These are phyloP conservation scores for Sakesphorus luctuosus DNA, from an alignment of 2,113 vertebrate species.

Conservation along the genomic window DNA sequence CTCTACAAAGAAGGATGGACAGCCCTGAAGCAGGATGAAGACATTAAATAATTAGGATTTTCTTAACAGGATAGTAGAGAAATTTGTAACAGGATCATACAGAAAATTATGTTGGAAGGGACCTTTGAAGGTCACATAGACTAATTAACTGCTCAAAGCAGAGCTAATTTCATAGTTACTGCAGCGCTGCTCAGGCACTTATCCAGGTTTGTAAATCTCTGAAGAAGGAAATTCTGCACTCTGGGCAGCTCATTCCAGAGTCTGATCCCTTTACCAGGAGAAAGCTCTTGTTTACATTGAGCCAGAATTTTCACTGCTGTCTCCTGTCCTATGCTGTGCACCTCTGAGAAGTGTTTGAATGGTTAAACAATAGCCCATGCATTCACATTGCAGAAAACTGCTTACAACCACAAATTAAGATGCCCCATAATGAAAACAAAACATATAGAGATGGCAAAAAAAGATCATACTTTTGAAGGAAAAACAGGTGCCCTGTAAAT, in stretches of 20 bases:
- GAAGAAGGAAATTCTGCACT: neutral
- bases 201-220: neutral
- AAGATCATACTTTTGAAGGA: neutral
- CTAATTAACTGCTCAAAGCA: neutral
- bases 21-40: neutral
- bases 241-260: neutral
- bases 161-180: neutral
- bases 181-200: neutral
- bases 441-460: neutral
- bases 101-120: neutral
- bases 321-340: neutral
- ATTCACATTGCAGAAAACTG: neutral
- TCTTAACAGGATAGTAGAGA: neutral
- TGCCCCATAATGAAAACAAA: neutral
- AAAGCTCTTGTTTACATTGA: neutral
- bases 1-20: neutral
- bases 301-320: neutral
- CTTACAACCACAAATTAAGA: neutral
- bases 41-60: neutral
- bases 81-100: neutral
- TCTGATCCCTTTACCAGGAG: neutral
- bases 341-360: neutral
- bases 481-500: neutral
- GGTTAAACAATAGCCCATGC: neutral
- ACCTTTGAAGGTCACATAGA: neutral